Base-by-base conservation (phyloP, 2,888 invertebrate species). In the Acrobasis consociella region DNA sequence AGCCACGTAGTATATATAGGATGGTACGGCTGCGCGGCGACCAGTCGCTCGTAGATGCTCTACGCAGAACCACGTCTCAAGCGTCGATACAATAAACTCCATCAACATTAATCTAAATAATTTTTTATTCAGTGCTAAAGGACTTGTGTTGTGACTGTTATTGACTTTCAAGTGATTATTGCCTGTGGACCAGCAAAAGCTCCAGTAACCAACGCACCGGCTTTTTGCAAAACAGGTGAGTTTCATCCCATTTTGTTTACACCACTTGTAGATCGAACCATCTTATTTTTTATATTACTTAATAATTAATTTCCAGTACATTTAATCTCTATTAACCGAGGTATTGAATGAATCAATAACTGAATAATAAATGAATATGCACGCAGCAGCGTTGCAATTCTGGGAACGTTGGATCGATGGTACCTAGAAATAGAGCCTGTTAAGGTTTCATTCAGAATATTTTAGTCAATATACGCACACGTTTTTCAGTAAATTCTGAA, bases 1-100 rank as follows among this genome's bases (percentile, higher is more conserved):
- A 76, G 78, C 72, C 72, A 72, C 72, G 65, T 69, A 76, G 80
- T 91, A 92, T 92, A 91, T 90, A 92, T 87, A 87, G 81, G 73
- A 72, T 72, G 74, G 71, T 67, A 72, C 71, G 73, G 69, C 78
- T 80, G 82, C 84, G 85, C 85, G 87, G 78, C 83, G 89, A 85
- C 84, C 91, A 91, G 91, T 91, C 83, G 84, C 76, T 78, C 79
- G 76, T 71, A 69, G 78, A 72, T 74, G 77, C 76, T 79, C 73
- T 65, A 68, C 63, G 73, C 72, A 66, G 77, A 73, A 68, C 67
- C 70, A 82, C 84, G 83, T 80, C 68, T 51, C 66, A 64, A 63
- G 65, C 69, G 16, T 62, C 53, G 49, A 53, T 63, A 56, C 60
- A 51, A 42, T 37, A 17, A 53, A 22, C 15, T 52, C 8, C 7